Evolutionary conservation across 2,888 invertebrate genomes (phyloP).

Genomic region (Epiblema foenella): DNA sequence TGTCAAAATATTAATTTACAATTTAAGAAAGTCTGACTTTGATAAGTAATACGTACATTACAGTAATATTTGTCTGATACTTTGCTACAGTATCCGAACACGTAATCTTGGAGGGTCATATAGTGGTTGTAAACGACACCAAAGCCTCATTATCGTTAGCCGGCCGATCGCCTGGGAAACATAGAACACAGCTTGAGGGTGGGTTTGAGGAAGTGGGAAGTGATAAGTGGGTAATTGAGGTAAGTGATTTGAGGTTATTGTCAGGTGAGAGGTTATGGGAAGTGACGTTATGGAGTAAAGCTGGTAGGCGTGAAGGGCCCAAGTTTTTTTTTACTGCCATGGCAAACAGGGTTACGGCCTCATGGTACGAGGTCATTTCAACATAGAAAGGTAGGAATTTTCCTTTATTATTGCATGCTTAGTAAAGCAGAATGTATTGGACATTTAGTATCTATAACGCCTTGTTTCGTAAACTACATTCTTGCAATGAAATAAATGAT

Average conservation of each 20-base stretch:
- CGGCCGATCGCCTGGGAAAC: slow-evolving; percentile 73
- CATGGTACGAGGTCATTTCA: no score
- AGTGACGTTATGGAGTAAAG: slow-evolving; percentile 11
- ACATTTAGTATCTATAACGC: no score
- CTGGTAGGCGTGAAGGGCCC: not conserved
- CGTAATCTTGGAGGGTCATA: slow-evolving; percentile 67
- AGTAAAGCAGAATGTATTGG: no score
- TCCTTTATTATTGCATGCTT: no score
- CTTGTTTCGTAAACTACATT: no score
- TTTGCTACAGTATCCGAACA: slow-evolving; percentile 54
- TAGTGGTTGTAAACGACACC: slow-evolving; percentile 67
- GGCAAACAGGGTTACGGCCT: no score
- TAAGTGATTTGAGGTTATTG: slow-evolving; percentile 34
- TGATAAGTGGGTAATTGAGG: slow-evolving; percentile 29
- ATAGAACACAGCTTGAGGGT: slow-evolving; percentile 60
- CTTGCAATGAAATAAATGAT: no score
- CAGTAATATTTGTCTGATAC: no score
- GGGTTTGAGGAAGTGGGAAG: slow-evolving; percentile 38
- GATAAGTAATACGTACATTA: no score
- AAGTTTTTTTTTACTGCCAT: not conserved
- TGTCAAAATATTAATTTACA: no score
- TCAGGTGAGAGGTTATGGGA: slow-evolving; percentile 29
- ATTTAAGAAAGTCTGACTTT: no score
- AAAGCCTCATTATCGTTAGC: slow-evolving; percentile 72
- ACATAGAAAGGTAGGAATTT: no score